Evolutionary conservation across 2,888 invertebrate genomes (phyloP), one percentile per base, ranked within the genome.

Genomic region (Orchesellides sinensis): DNA sequence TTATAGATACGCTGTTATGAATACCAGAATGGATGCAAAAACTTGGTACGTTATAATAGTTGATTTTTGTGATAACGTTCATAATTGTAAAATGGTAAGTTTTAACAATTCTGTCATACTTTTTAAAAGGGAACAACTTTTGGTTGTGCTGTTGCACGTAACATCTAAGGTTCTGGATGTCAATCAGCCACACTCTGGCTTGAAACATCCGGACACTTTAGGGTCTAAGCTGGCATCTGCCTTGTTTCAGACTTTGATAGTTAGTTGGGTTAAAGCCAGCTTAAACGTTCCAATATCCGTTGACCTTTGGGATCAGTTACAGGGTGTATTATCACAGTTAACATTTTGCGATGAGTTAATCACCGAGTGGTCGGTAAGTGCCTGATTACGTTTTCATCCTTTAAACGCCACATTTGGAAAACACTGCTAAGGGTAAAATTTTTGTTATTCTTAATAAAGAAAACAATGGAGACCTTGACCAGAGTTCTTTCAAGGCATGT

Each of bases 1-100:
- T 88, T 98, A 98, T 91, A 92, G 98, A 87, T 97, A 96, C 89
- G 96, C 98, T 94, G 98, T 98, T 40, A 98, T 98, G 97, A 97
- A 98, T 89, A 96, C 96, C 0, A 93, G 95, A 88, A 95, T 98
- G 95, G 96, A 98, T 89, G 94, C 94, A 86, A 93, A 93, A 89
- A 97, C 98, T 14, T 98, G 98, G 98, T 96, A 90, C 91, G 5
- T 6, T 40, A 14, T 10, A 10, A 40, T 2, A 14, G 10, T 40
- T 40, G 10, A 10, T 32, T 32, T 32, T 32, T 32, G 10, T 32
- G 5, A 6, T 32, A 47, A 47, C 47, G 4, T 52, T 66, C 17
- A 21, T 12, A 40, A 21, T 47, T 59, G 17, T 47, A 4, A 10
- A 6, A 47, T 47, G 47, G 5, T 10, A 47, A 47, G n/a, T n/a